Conservation (phyloP, 2,797 vertebrate genomes). For the Mus spretus region DNA sequence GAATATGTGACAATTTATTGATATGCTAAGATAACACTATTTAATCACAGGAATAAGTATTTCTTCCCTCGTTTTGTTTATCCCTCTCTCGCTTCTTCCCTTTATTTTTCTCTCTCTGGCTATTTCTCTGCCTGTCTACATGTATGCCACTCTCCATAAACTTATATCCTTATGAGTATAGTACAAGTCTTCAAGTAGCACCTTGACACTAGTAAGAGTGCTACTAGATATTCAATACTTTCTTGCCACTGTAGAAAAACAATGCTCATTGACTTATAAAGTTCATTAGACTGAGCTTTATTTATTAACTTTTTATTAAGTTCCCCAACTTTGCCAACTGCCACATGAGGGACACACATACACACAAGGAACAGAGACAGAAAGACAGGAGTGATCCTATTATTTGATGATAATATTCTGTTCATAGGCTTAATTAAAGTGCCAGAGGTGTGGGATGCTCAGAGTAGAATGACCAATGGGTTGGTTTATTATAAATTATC, state of each 20-base stretch:
- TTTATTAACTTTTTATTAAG: not conserved
- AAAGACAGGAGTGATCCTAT: slow-evolving; percentile 64
- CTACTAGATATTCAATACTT: not conserved
- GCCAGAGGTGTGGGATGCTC: slow-evolving; percentile 54
- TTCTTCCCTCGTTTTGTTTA: not conserved
- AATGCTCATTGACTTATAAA: not conserved
- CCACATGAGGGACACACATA: not conserved
- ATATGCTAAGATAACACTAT: slow-evolving; percentile 48
- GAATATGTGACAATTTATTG: slow-evolving; percentile 66
- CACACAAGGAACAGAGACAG: too few relatives aligned
- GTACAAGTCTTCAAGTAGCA: not conserved
- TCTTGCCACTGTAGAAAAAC: not conserved
- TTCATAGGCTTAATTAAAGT: slow-evolving; percentile 82
- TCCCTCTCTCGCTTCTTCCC: not conserved
- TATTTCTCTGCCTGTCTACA: not conserved
- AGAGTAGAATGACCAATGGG: slow-evolving; percentile 75
- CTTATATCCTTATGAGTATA: not conserved
- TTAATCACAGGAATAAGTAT: slow-evolving; percentile 35
- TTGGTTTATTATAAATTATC: slow-evolving; percentile 77
- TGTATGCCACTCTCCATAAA: not conserved
- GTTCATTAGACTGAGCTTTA: not conserved
- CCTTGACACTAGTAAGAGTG: not conserved
- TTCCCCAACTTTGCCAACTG: not conserved
- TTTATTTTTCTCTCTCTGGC: not conserved
- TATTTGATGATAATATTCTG: slow-evolving; percentile 81